These are phyloP conservation scores for Octomys mimax DNA, from an alignment of 2,797 vertebrate species.

Conservation along the genomic window DNA sequence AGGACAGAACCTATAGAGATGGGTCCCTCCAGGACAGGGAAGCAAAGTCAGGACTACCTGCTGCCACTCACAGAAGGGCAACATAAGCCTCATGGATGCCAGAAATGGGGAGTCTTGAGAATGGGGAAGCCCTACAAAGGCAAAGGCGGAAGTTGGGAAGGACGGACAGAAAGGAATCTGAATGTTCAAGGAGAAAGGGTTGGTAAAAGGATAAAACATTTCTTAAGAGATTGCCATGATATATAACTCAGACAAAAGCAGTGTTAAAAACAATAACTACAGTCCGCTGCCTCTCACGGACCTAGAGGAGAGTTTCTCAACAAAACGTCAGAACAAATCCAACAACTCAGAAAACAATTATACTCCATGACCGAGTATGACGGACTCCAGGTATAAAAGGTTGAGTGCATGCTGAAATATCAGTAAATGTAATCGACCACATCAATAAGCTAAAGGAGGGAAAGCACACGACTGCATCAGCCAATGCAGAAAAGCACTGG, in stretches of 20 bases:
- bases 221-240: background rate
- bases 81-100: background rate
- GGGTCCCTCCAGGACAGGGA: background rate
- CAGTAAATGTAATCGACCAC: background rate
- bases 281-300: background rate
- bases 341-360: background rate
- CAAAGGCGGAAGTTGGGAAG: background rate
- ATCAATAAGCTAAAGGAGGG: background rate
- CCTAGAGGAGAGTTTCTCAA: background rate
- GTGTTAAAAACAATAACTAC: background rate
- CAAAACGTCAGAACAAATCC: background rate
- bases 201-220: background rate
- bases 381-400: background rate
- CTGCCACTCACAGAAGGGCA: background rate
- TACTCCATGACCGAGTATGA: background rate
- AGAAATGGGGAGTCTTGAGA: background rate
- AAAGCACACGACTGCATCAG: background rate
- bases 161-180: background rate
- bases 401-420: background rate
- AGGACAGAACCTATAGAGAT: background rate
- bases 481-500: background rate
- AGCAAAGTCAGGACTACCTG: background rate
- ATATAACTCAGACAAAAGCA: background rate
- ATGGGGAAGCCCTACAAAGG: background rate
- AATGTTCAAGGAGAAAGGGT: background rate